A percentile compares a stretch with the other conserved stretches of the same genome.
Conservation (phyloP, 2,888 invertebrate genomes). For the Cataglyphis rosenhaueri region DNA sequence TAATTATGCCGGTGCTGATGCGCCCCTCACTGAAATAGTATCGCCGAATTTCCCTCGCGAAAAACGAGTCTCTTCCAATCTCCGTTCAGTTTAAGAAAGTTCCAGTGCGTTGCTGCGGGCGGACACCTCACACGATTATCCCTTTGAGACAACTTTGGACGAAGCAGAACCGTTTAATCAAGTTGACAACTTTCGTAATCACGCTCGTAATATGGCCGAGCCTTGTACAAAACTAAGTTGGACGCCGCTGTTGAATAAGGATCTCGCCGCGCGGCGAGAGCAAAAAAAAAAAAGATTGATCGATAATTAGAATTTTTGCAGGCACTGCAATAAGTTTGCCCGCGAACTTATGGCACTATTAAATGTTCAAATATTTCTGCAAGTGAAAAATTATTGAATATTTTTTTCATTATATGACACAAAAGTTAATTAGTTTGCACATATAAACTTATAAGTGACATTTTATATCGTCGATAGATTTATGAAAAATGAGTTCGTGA, state of each 20-base stretch:
- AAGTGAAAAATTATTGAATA: neutral
- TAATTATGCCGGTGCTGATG: conserved; percentile 34
- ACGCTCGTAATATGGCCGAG: conserved; percentile 69
- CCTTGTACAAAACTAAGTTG: conserved; percentile 66
- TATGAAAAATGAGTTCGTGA: neutral
- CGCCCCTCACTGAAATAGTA: conserved; percentile 45
- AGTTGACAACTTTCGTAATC: conserved; percentile 78
- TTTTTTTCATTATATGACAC: neutral
- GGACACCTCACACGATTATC: conserved; percentile 76
- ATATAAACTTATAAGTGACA: neutral
- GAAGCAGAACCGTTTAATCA: conserved; percentile 75
- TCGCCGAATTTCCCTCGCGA: conserved; percentile 54
- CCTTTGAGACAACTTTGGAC: conserved; percentile 74
- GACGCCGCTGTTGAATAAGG: conserved; percentile 65
- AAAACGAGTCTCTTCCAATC: conserved; percentile 68
- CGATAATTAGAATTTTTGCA: conserved; percentile 60
- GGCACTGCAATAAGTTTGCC: neutral
- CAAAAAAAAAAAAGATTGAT: neutral
- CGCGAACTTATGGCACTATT: neutral
- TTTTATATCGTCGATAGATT: neutral
- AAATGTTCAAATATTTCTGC: neutral
- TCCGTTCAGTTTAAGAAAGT: conserved; percentile 70
- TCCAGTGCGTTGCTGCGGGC: conserved; percentile 65
- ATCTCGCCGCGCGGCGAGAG: conserved; percentile 35
- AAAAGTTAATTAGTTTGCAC: neutral